phyloP scores from a whole-genome alignment of 2,888 invertebrate genomes.

The Drosophila macrothrix region DNA sequence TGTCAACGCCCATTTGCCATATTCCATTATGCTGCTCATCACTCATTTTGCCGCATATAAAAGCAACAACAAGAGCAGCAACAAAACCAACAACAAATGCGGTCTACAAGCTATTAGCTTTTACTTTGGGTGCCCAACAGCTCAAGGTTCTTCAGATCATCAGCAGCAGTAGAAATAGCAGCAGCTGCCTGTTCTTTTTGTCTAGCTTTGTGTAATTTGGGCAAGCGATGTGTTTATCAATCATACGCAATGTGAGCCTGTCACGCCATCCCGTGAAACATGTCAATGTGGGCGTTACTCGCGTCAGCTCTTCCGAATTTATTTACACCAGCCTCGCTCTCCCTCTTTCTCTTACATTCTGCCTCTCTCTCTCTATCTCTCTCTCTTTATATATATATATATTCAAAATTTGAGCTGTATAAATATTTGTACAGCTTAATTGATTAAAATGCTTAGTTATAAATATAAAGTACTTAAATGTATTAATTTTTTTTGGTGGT shows the following conservation, averaged over 20 bases:
- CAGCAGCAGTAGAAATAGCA: background rate
- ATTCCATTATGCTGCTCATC: constrained; percentile 77
- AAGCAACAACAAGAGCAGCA: constrained; percentile 25
- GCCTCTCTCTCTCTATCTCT: background rate
- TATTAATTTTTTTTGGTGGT: background rate
- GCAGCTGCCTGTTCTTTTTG: constrained; percentile 35
- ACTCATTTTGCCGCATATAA: constrained; percentile 57
- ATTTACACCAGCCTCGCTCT: background rate
- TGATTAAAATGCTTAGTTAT: background rate
- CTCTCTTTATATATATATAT: background rate
- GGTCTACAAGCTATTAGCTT: constrained; percentile 47
- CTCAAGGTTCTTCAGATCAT: constrained; percentile 50
- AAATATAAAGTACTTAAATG: background rate
- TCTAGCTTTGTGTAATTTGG: constrained; percentile 49
- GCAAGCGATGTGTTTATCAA: constrained; percentile 74
- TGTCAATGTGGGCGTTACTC: constrained; percentile 64
- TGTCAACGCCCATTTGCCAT: constrained; percentile 73
- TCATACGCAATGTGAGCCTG: constrained; percentile 73
- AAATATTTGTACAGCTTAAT: constrained; percentile 2
- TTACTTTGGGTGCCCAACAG: constrained; percentile 41
- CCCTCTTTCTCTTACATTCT: background rate
- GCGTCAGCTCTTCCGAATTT: constrained; percentile 9
- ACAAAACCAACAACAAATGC: constrained; percentile 17
- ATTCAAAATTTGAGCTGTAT: background rate
- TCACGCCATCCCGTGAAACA: constrained; percentile 59